Conservation (phyloP, 2,888 invertebrate genomes). For the Eupithecia abbreviata region DNA sequence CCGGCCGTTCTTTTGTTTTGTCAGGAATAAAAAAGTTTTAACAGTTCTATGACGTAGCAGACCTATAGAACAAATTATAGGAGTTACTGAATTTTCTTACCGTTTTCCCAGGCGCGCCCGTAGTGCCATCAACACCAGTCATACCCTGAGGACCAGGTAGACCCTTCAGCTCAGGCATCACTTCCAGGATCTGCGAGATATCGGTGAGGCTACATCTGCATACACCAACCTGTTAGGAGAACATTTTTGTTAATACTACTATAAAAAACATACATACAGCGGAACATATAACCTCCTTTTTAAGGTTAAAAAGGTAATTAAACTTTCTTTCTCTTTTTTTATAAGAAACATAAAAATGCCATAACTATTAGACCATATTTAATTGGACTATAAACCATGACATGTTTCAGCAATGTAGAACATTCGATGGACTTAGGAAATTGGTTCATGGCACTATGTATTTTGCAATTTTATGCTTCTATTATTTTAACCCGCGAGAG, state of each 20-base stretch:
- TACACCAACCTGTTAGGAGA: slow-evolving; percentile 76
- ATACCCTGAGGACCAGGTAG: slow-evolving; percentile 86
- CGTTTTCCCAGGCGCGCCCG: slow-evolving; percentile 91
- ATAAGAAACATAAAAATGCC: neutral
- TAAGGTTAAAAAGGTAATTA: neutral
- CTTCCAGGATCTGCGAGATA: slow-evolving; percentile 84
- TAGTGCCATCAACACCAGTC: slow-evolving; percentile 90
- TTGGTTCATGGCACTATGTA: neutral
- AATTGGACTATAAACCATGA: neutral
- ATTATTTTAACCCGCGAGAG: neutral
- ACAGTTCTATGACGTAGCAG: no score
- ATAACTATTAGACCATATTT: neutral
- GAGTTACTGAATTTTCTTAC: slow-evolving; percentile 50
- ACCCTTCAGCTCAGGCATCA: slow-evolving; percentile 87
- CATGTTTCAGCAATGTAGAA: neutral
- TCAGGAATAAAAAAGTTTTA: no score
- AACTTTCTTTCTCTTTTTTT: neutral
- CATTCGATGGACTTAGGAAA: neutral
- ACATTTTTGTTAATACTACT: slow-evolving; percentile 15
- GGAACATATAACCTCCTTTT: no score
- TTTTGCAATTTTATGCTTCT: neutral
- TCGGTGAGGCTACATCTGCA: slow-evolving; percentile 91
- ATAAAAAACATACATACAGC: no score
- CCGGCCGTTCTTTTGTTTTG: neutral
- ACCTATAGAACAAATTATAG: no score